A percentile compares a stretch with the other conserved stretches of the same genome.
These are phyloP conservation scores for Bugula neritina DNA, from an alignment of 2,888 invertebrate species.

Conservation along the genomic window DNA sequence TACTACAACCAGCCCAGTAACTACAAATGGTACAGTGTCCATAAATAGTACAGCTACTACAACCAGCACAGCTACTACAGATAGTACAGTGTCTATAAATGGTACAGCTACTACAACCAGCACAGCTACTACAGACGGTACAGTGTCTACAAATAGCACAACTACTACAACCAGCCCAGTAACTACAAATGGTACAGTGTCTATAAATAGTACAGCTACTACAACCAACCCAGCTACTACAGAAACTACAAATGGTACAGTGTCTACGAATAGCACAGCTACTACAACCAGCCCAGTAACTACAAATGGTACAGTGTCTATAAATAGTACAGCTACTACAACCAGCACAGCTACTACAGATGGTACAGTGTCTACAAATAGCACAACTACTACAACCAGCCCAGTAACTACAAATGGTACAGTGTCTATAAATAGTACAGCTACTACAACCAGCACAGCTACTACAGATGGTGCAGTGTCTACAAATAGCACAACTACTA, in stretches of 20 bases:
- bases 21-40: not conserved
- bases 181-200: not conserved
- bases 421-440: not conserved
- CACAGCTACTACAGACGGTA: not conserved
- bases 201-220: not conserved
- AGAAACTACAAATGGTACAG: not conserved
- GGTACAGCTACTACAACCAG: not conserved
- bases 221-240: not conserved
- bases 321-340: not conserved
- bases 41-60: not conserved
- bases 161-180: not conserved
- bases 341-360: not conserved
- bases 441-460: not conserved
- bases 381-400: not conserved
- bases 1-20: not conserved
- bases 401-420: not conserved
- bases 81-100: not conserved
- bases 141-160: not conserved
- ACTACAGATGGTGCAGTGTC: not conserved
- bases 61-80: not conserved
- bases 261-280: not conserved
- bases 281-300: not conserved
- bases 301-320: not conserved
- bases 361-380: not conserved
- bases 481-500: not conserved